Base-by-base conservation (phyloP, 2,113 vertebrate species). In the Bambusicola thoracicus region DNA sequence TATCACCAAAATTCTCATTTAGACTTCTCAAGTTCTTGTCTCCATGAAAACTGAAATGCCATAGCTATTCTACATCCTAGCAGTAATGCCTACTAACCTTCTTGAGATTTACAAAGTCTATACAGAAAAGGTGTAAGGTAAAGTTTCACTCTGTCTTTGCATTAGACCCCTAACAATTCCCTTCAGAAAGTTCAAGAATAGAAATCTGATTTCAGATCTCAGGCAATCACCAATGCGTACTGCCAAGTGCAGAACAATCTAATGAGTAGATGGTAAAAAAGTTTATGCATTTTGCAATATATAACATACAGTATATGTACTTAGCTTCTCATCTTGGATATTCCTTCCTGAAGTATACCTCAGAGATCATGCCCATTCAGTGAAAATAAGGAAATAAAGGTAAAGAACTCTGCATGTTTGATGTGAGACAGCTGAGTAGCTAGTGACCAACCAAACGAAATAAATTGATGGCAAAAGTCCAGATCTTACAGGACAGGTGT, bases 401-500 rank as follows among this genome's bases (percentile, higher is more conserved):
- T 9, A 48, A 86, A 83, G 69, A 46, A 46, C 30, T 81, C 40
- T 55, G 49, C 25, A 20, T 6, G 38, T 56, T 48, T 2, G 2
- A 19, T 59, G 44, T 63, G 63, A 81, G 70, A 93, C 85, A 78
- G 73, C 80, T 5, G 84, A 96, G 76, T 40, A 81, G 51, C 48
- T 88, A 14, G 59, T 41, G 77, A 92, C 80, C 49, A 92, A 32
- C 75, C 75, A 43, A 4, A 94, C 2, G 59, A 94, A 95, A 68
- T 32, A 75, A 87, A 17, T 13, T 74, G 66, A 68, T 94, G 93
- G 89, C 91, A 65, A 5, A 1, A 79, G 66, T 92, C 93, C 94
- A 96, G 24, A 48, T 79, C 85, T 82, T 80, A 32, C 40, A 82
- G 94, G 91, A 94, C 94, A 94, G 90, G 93, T 96, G 93, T 94